phyloP scores from a whole-genome alignment of 2,888 invertebrate species.

The Endomychus coccineus region DNA sequence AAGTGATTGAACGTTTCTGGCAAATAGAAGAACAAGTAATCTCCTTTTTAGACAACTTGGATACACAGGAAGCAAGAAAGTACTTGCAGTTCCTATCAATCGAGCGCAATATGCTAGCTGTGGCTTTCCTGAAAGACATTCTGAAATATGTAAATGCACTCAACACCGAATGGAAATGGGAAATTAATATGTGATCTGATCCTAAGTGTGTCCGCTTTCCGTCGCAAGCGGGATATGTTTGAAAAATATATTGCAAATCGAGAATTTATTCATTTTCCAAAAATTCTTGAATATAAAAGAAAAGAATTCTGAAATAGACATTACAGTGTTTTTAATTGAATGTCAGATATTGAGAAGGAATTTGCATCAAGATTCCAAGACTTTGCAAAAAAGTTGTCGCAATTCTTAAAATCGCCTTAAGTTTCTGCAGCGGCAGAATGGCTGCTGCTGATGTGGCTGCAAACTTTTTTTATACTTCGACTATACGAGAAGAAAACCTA shows the following conservation, averaged over 20 bases:
- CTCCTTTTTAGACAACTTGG: constrained; percentile 25
- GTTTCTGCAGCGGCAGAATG: constrained; percentile 2
- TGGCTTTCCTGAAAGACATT: constrained; percentile 18
- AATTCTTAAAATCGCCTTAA: constrained; percentile 1
- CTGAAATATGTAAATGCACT: constrained; percentile 17
- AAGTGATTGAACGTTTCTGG: constrained; percentile 23
- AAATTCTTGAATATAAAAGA: constrained; percentile 26
- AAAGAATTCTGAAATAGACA: constrained; percentile 26
- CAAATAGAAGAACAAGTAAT: constrained; percentile 24
- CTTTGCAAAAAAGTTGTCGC: constrained; percentile 7
- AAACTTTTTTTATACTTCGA: no score
- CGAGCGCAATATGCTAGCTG: constrained; percentile 19
- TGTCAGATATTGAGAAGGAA: constrained; percentile 6
- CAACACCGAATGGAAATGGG: constrained; percentile 21
- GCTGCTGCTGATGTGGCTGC: no score
- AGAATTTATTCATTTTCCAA: constrained; percentile 15
- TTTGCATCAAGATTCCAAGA: constrained; percentile 6
- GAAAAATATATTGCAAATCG: constrained; percentile 10
- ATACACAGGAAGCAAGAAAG: constrained; percentile 26
- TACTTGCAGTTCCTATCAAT: constrained; percentile 21
- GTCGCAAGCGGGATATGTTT: constrained; percentile 21
- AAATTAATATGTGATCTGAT: constrained; percentile 23
- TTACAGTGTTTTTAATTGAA: constrained; percentile 23
- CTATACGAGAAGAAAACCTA: no score
- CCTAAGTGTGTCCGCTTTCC: constrained; percentile 22